Conservation (phyloP, 2,888 invertebrate genomes). For the Pedicia rivosa region DNA sequence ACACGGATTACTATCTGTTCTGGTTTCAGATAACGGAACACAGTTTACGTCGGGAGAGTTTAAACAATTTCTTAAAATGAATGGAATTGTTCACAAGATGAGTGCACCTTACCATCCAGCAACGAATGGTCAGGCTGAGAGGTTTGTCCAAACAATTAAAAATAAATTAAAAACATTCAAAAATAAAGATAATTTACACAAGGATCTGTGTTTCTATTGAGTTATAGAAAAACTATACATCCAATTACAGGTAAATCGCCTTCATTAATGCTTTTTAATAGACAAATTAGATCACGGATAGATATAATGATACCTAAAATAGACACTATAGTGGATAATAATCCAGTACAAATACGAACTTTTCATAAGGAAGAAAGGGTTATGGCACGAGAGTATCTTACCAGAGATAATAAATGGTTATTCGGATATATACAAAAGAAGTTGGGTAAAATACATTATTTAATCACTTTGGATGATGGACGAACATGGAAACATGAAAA, state of each 20-base stretch:
- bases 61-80: constrained; percentile 8
- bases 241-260: constrained; percentile 13
- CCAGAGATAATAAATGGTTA: constrained; percentile 12
- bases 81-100: constrained; percentile 12
- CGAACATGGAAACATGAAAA: constrained; percentile 12
- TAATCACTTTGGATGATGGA: constrained; percentile 13
- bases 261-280: constrained; percentile 13
- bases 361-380: constrained; percentile 6
- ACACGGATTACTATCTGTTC: constrained; percentile 8
- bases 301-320: constrained; percentile 10
- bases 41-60: constrained; percentile 10
- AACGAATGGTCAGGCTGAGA: constrained; percentile 16
- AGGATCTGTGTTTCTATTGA: constrained; percentile 6
- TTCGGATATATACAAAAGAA: constrained; percentile 11
- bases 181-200: background rate
- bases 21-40: constrained; percentile 13
- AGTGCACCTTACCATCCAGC: constrained; percentile 13
- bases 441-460: constrained; percentile 12
- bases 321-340: constrained; percentile 1
- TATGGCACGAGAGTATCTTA: constrained; percentile 6
- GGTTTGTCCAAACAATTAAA: constrained; percentile 16
- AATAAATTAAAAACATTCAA: constrained; percentile 6
- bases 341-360: no score
- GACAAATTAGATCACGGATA: constrained; percentile 11
- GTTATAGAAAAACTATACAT: constrained; percentile 9